Evolutionary conservation across 2,113 vertebrate genomes (phyloP).

Genomic region (Falcunculus frontatus): DNA sequence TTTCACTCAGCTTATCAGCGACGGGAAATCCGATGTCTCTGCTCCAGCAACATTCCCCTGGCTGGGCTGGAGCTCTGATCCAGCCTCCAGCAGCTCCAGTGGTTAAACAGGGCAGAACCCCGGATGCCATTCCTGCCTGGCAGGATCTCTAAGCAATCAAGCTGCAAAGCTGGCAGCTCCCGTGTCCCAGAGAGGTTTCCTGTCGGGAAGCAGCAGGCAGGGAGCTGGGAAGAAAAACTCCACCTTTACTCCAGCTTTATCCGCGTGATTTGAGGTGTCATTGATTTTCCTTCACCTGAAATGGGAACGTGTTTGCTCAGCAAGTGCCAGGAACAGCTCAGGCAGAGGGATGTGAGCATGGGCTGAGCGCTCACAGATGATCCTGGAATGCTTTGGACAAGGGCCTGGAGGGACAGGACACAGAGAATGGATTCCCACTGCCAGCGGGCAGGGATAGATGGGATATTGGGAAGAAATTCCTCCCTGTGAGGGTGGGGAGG

Average conservation of each 20-base stretch:
- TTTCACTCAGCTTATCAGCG: accelerated
- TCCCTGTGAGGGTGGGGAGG: neutral
- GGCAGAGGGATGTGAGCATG: neutral
- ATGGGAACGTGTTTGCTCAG: neutral
- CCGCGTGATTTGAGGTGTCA: neutral
- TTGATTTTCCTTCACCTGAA: neutral
- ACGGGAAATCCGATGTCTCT: accelerated
- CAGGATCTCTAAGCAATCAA: neutral
- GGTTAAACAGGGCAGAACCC: neutral
- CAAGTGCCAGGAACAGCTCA: neutral
- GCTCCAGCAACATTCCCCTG: neutral
- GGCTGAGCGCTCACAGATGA: neutral
- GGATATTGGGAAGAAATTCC: neutral
- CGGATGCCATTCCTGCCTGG: accelerated
- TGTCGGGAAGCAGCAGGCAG: neutral
- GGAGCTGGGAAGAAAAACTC: neutral
- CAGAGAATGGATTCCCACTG: neutral
- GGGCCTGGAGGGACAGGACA: neutral
- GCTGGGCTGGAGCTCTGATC: neutral
- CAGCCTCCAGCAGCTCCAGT: neutral
- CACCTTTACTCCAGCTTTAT: neutral
- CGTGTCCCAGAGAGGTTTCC: accelerated
- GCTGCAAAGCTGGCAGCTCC: neutral
- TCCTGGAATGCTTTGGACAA: neutral
- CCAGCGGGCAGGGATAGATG: neutral